Evolutionary conservation across 1,140 invertebrate genomes (phyloP).

Genomic region (Augochlora pura): DNA sequence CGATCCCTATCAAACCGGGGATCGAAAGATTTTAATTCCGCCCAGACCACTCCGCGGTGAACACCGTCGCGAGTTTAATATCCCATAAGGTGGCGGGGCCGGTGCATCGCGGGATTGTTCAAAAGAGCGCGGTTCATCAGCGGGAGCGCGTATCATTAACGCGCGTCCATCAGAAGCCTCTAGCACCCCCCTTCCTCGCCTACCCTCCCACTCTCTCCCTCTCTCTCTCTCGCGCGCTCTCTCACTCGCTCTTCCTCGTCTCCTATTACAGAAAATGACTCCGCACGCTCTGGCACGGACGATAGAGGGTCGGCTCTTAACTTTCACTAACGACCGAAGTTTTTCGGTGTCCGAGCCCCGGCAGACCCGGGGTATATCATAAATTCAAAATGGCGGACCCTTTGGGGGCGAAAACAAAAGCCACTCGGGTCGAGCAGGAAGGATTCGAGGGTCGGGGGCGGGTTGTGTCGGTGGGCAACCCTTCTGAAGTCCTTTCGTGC

Average conservation of each 20-base stretch:
- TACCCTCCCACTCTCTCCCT: too few relatives aligned
- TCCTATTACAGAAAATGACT: slow-evolving; percentile 63
- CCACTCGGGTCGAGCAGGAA: slow-evolving; percentile 65
- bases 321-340: slow-evolving; percentile 79
- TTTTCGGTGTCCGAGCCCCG: slow-evolving; percentile 78
- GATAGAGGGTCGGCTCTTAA: slow-evolving; percentile 63
- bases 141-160: slow-evolving; percentile 39
- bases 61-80: not conserved
- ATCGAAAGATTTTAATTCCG: not conserved
- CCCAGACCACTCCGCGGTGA: not conserved
- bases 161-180: slow-evolving; percentile 39
- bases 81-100: not conserved
- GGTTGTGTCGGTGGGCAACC: slow-evolving; percentile 70
- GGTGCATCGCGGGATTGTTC: not conserved
- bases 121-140: slow-evolving; percentile 11
- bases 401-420: slow-evolving; percentile 79
- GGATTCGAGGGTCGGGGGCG: slow-evolving; percentile 41
- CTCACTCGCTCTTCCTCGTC: not conserved
- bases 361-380: slow-evolving; percentile 76
- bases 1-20: too few relatives aligned
- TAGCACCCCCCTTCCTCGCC: too few relatives aligned
- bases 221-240: too few relatives aligned
- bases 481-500: slow-evolving; percentile 70
- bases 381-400: slow-evolving; percentile 80
- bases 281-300: slow-evolving; percentile 51